Percentiles rank a stretch among this genome's conserved stretches.
Evolutionary conservation across 2,888 invertebrate genomes (phyloP).

Genomic region (Formica aserva): DNA sequence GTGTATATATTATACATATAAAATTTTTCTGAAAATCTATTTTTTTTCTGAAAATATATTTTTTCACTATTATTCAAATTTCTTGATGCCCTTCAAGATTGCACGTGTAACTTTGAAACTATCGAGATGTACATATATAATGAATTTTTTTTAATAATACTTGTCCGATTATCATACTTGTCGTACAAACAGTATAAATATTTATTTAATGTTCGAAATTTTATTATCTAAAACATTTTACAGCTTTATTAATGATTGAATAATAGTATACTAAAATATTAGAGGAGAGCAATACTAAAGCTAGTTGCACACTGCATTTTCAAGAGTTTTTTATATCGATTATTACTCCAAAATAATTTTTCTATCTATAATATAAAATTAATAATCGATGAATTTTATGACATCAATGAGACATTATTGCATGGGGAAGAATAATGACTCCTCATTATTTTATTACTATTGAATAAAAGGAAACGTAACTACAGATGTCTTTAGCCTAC

Average conservation of each 20-base stretch:
- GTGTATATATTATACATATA: neutral
- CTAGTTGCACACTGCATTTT: neutral
- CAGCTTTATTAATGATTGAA: neutral
- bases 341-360: neutral
- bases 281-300: neutral
- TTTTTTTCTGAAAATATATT: neutral
- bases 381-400: neutral
- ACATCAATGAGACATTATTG: neutral
- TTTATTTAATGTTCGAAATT: neutral
- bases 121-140: neutral
- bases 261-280: neutral
- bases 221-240: neutral
- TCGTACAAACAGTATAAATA: neutral
- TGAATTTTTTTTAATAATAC: neutral
- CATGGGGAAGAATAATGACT: neutral
- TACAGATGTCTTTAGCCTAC: neutral
- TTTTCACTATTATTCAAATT: neutral
- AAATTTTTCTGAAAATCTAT: neutral
- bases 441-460: neutral
- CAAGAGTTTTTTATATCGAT: neutral
- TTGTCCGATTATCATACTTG: neutral
- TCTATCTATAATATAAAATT: neutral
- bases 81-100: neutral
- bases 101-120: neutral
- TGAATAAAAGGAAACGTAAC: neutral